Base-by-base conservation (phyloP, 1,140 invertebrate genomes). In the Ruditapes philippinarum region DNA sequence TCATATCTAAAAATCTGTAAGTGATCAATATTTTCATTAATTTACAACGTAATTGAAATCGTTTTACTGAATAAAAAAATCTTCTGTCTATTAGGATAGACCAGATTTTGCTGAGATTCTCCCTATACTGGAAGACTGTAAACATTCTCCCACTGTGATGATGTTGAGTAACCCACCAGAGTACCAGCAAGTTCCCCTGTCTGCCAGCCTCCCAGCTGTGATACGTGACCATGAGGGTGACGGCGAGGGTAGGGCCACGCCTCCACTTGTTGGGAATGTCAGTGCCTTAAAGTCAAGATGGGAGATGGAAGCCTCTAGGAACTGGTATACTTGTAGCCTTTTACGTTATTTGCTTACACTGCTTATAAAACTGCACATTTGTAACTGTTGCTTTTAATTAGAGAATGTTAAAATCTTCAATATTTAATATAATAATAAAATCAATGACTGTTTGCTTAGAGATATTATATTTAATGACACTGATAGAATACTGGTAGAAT, bases 101-200 rank as follows among this genome's bases (percentile, higher is more conserved):
- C 96, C 96, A 40, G 94, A 95, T 88, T 96, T 96, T 86, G 89
- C 94, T 4, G 95, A 96, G 78, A 95, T 96, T 65, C 90, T 96
- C 7, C 92, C 92, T 12, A 90, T 94, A 19, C 73, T 96, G n/a
- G 95, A 96, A 57, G 94, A 94, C 60, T 95, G 95, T 89, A 91
- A 92, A 78, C 90, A 93, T 38, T 93, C 93, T 7, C 91, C 92
- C 57, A 93, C 93, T 19, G 95, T 93, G 17, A 90, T 91, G 78
- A 91, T 94, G 85, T 83, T 95, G 22, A 93, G 92, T 49, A 95
- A 94, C 76, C 89, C 91, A 0, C 91, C 90, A 33, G 82, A 83
- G 17, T 45, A 84, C 40, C 73, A 78, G 45, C 45, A 57, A 89
- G 12, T 90, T 60, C 57, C 87, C 70, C 45, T 86, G 9, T 88